phyloP scores from a whole-genome alignment of 1,140 invertebrate genomes.

The Brachionus rotundiformis region DNA sequence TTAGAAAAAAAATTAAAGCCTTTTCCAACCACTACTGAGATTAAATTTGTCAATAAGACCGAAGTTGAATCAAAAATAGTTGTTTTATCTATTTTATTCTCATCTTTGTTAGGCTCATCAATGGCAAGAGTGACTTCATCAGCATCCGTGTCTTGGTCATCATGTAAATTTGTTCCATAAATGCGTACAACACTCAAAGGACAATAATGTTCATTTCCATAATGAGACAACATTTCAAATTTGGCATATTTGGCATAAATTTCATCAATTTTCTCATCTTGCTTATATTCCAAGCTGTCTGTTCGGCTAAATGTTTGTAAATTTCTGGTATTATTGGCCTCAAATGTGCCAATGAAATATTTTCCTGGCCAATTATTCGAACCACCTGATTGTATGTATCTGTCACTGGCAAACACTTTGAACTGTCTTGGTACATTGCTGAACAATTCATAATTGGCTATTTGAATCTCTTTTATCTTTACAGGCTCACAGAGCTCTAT shows the following conservation, averaged over 20 bases:
- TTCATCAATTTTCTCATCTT: slow-evolving; percentile 72
- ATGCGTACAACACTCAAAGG: slow-evolving; percentile 71
- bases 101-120: not conserved
- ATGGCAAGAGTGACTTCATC: not conserved
- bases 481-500: slow-evolving; percentile 96
- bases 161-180: slow-evolving; percentile 26
- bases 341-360: not conserved
- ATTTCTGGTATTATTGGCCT: not conserved
- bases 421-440: slow-evolving; percentile 92
- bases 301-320: not conserved
- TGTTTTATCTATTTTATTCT: not conserved
- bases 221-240: slow-evolving; percentile 81
- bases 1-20: slow-evolving; percentile 21
- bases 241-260: slow-evolving; percentile 71
- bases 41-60: slow-evolving; percentile 4
- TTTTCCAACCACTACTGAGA: slow-evolving; percentile 1
- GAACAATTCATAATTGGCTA: slow-evolving; percentile 97
- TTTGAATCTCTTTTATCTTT: slow-evolving; percentile 78
- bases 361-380: not conserved
- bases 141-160: slow-evolving; percentile 10
- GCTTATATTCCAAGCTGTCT: not conserved
- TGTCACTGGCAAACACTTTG: slow-evolving; percentile 75
- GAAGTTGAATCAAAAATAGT: slow-evolving; percentile 11
- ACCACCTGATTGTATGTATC: slow-evolving; percentile 54
- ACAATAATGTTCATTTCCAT: slow-evolving; percentile 94